Evolutionary conservation across 2,888 invertebrate genomes (phyloP).

Genomic region (Brassicogethes aeneus): DNA sequence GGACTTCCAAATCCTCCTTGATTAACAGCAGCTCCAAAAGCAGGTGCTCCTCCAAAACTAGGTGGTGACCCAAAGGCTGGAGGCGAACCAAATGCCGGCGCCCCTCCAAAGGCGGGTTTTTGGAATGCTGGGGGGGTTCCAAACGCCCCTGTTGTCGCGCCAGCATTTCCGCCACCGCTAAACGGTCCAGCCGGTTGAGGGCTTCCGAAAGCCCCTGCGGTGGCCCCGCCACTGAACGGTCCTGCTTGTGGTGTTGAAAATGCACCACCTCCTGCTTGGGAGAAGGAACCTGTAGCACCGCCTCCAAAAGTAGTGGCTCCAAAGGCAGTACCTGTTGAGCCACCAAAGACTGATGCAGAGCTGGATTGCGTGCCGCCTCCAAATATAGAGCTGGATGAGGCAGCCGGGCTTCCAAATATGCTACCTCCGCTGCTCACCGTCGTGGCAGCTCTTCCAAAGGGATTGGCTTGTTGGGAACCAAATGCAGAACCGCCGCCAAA

Average conservation of each 20-base stretch:
- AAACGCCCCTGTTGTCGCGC: slow-evolving; percentile 40
- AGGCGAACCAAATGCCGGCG: slow-evolving; percentile 32
- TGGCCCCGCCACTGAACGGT: no score
- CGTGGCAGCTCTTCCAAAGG: slow-evolving; percentile 13
- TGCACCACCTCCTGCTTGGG: no score
- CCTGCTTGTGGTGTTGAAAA: no score
- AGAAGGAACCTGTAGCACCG: slow-evolving; percentile 6
- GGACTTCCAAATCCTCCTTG: slow-evolving; percentile 38
- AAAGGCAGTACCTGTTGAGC: slow-evolving; percentile 7
- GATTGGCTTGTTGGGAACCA: slow-evolving; percentile 15
- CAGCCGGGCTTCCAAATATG: slow-evolving; percentile 8
- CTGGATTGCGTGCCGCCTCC: slow-evolving; percentile 8
- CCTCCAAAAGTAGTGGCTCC: slow-evolving; percentile 9
- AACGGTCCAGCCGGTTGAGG: slow-evolving; percentile 32
- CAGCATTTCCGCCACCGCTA: slow-evolving; percentile 27
- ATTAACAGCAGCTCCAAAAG: slow-evolving; percentile 28
- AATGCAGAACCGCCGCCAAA: slow-evolving; percentile 21
- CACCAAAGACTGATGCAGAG: background rate
- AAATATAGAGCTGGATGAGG: slow-evolving; percentile 11
- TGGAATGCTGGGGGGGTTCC: slow-evolving; percentile 32
- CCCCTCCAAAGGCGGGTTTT: slow-evolving; percentile 31
- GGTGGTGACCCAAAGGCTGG: slow-evolving; percentile 42
- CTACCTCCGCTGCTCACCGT: slow-evolving; percentile 1
- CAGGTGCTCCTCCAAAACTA: slow-evolving; percentile 41
- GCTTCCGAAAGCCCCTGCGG: slow-evolving; percentile 16